phyloP scores from a whole-genome alignment of 2,113 vertebrate species.

The Gobio gobio region DNA sequence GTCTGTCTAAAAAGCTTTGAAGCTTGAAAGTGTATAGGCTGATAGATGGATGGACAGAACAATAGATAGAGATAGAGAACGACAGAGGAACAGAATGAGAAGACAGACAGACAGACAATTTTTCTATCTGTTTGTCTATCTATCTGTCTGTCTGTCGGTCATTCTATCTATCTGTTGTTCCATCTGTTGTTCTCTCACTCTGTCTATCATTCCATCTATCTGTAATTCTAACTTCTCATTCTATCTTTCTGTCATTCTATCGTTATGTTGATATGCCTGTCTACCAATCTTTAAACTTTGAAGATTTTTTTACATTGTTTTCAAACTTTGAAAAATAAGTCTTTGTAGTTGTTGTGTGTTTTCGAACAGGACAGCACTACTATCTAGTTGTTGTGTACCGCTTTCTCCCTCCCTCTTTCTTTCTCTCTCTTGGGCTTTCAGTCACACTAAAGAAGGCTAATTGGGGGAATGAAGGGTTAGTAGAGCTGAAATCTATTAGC shows the following conservation, averaged over 20 bases:
- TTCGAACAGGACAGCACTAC: background rate
- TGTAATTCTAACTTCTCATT: background rate
- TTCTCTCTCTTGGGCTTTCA: background rate
- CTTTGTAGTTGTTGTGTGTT: background rate
- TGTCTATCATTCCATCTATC: background rate
- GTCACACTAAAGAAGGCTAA: constrained; percentile 69
- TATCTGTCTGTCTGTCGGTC: too few relatives aligned
- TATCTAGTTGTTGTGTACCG: background rate
- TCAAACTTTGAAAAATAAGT: background rate
- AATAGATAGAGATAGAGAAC: too few relatives aligned
- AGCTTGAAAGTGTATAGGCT: too few relatives aligned
- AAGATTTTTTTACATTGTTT: background rate
- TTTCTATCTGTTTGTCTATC: too few relatives aligned
- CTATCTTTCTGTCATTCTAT: background rate
- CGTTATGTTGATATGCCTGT: too few relatives aligned
- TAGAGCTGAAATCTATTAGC: constrained; percentile 79
- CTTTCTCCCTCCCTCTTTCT: background rate
- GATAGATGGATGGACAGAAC: too few relatives aligned
- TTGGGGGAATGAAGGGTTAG: constrained; percentile 66
- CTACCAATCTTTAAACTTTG: background rate
- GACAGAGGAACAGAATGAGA: too few relatives aligned
- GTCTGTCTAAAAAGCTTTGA: too few relatives aligned
- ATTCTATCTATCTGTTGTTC: accelerated
- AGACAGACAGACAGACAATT: too few relatives aligned
- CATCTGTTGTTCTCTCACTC: background rate